Base-by-base conservation (phyloP, 2,888 invertebrate genomes). In the Cosmia pyralina region DNA sequence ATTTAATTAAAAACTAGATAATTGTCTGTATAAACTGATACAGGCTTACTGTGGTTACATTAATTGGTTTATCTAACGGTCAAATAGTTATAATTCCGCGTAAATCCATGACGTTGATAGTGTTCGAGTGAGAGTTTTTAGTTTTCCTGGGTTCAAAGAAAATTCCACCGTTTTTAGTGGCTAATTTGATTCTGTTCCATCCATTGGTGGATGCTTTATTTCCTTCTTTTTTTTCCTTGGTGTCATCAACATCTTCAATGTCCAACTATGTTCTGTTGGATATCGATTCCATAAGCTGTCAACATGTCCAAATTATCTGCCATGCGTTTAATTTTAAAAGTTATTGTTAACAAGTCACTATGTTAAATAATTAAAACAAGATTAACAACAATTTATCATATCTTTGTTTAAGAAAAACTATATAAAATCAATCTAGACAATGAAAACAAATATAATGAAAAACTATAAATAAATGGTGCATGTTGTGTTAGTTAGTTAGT, bases 1-100 rank as follows among this genome's bases (percentile, higher is more conserved):
- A 83, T 67, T 79, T 52, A 71, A 66, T 83, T 78, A 63, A 64
- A 67, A 78, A 79, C 58, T 55, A 57, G 60, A 82, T 52, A 59
- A 75, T 81, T 55, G 67, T 13, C 2, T 52, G 38, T 59, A 41
- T 48, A 11, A 11, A 77, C 22, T 69, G 60, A 59, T 75, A 53
- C 8, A 55, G 58, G 59, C 13, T 19, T 11, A n/a, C 34, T 52
- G 22, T 15, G 3, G 50, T 55, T 34, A 19, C 38, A 38, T 44
- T 69, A 77, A 69, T 77, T 78, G 77, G 34, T 50, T 69, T 77
- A 41, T 77, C 41, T 38, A 55, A 57, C 52, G 44, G 65, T 57
- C 38, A 13, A 58, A 41, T 11, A 72, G 34, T 72, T 62, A 59
- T 59, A 52, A 44, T 46, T 38, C 44, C 7, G 38, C n/a, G n/a